Base-by-base conservation (phyloP, 2,797 vertebrate species). In the Spheniscus humboldti region DNA sequence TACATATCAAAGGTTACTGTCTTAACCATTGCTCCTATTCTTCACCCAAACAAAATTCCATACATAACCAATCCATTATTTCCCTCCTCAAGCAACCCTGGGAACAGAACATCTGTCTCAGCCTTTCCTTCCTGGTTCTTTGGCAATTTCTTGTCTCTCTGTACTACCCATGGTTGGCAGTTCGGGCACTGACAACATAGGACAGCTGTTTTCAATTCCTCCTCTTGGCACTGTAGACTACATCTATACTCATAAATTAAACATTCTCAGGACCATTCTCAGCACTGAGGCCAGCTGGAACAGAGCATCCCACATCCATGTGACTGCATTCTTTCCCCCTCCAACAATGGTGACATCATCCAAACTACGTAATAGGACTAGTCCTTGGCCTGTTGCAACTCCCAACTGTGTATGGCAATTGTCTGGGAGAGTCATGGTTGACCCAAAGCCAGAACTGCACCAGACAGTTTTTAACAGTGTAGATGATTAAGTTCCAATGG, bases 201-300 rank as follows among this genome's bases (percentile, higher is more conserved):
- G 80, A 89, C 84, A 93, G 92, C 63, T 93, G 92, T 87, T 96
- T 91, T 68, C 45, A 87, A 64, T 92, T 89, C 71, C 56, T 82
- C 14, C 43, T 85, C 37, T 89, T 97, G 96, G 91, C 91, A 71
- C 55, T 7, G 6, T 2, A 63, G 67, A 20, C 59, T 85, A 30
- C 47, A 87, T 87, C 63, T 67, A 89, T 76, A n/a, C 52, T 92
- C 63, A 94, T 94, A 95, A 97, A 94, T 95, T 94, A 94, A 94
- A 91, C 80, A 91, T 96, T 94, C 86, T 39, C 47, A 82, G 52
- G 77, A 79, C 45, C 39, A 69, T 86, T 94, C 63, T 92, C 68
- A 66, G 75, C 56, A 48, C 28, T 27, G 67, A 82, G 81, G 59
- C 94, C 91, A 96, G 88, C 91, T 97, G 95, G 95, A 95, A 67